Evolutionary conservation across 2,888 invertebrate species (phyloP), one percentile per base, ranked within the genome.

Genomic region (Scelioninae gen. 1): DNA sequence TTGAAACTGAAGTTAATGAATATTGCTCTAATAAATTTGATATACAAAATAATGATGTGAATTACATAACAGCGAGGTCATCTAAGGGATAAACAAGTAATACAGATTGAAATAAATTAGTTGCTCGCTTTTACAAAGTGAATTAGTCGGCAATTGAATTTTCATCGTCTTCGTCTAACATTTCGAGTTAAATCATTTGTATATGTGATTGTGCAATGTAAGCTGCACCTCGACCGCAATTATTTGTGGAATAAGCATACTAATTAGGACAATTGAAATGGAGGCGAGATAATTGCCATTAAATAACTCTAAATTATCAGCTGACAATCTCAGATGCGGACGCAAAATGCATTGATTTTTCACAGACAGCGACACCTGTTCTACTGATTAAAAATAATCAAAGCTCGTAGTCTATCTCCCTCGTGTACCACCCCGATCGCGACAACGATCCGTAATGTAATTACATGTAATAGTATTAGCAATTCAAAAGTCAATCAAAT

Each of bases 401-500:
- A 56, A 40, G 53, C 65, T 53, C 38, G 29, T 13, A 13, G 32
- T 15, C 23, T n/a, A 31, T 13, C 32, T 10, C 11, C 31, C 6
- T 13, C 13, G 43, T n/a, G 16, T 65, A 4, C 13, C 16, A 8
- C 53, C n/a, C 43, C 56, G 56, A 47, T 43, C 32, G 16, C 53
- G 32, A 5, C 55, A 53, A 9, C 55, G 23, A 74, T 63, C 16
- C 58, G 23, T 68, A 58, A 76, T 76, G 66, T 60, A 53, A 68
- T 77, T 68, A 77, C 62, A 45, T 34, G 68, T 77, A 77, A 77
- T 69, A 53, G 77, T 62, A 47, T 77, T 77, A 62, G 62, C 60
- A 69, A 77, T 68, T 68, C 68, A 77, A 69, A 77, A 77, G 68
- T 77, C 60, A 77, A 77, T 68, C 53, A 53, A 77, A 77, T 77